Conservation (phyloP, 1,140 invertebrate genomes). For the Calephelis nemesis region DNA sequence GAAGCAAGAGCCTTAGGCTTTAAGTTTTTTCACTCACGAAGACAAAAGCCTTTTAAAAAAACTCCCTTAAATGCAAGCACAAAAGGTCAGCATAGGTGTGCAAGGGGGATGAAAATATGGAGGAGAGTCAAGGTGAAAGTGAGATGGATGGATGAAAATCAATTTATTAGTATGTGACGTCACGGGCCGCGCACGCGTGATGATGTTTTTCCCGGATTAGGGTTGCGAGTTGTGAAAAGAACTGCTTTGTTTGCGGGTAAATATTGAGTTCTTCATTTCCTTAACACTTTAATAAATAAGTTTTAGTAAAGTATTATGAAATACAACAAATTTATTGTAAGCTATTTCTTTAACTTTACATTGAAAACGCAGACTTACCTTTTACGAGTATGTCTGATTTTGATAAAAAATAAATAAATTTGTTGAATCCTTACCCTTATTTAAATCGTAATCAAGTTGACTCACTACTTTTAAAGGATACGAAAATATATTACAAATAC, state of each 20-base stretch:
- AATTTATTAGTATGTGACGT: constrained; percentile 80
- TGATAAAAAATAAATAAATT: no score
- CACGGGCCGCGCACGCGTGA: constrained; percentile 69
- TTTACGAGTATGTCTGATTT: no score
- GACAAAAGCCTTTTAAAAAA: constrained; percentile 70
- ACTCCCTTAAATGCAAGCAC: constrained; percentile 63
- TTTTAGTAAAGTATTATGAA: no score
- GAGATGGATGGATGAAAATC: constrained; percentile 74
- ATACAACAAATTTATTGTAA: no score
- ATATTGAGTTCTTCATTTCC: background rate
- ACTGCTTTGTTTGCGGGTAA: background rate
- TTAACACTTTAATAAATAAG: no score
- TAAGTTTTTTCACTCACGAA: constrained; percentile 58
- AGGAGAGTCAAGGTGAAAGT: constrained; percentile 34
- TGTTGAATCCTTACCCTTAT: no score
- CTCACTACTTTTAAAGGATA: no score
- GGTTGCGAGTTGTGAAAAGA: constrained; percentile 53
- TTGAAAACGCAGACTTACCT: no score
- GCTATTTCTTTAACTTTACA: no score
- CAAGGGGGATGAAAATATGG: constrained; percentile 48
- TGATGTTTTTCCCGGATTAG: constrained; percentile 53
- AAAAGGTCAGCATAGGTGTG: constrained; percentile 69
- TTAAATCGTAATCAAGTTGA: no score
- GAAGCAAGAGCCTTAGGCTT: constrained; percentile 50
- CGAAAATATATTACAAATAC: no score